Evolutionary conservation across 2,888 invertebrate species (phyloP).

Genomic region (Ennomos quercinarius): DNA sequence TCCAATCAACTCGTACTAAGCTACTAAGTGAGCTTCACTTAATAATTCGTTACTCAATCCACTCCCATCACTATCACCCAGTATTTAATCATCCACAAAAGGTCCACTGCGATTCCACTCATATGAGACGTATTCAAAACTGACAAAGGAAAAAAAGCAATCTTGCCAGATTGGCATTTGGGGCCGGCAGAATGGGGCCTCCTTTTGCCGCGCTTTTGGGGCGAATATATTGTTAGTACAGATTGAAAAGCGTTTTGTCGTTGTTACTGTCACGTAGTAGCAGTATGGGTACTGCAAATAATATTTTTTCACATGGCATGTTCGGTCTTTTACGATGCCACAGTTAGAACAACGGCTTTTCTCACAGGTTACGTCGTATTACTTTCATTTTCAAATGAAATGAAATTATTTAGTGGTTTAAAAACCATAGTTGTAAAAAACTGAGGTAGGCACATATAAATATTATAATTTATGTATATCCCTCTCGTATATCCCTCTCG

Average conservation of each 20-base stretch:
- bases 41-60: slow-evolving; percentile 2
- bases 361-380: too few relatives aligned
- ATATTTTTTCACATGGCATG: too few relatives aligned
- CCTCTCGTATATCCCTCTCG: too few relatives aligned
- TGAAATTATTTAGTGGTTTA: too few relatives aligned
- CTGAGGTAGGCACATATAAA: too few relatives aligned
- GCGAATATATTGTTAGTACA: slow-evolving; percentile 66
- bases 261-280: slow-evolving; percentile 26
- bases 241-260: slow-evolving; percentile 84
- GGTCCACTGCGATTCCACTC: slow-evolving; percentile 62
- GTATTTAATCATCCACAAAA: slow-evolving; percentile 84
- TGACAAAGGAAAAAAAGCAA: slow-evolving; percentile 85
- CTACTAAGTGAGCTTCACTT: background rate
- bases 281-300: slow-evolving; percentile 14
- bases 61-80: slow-evolving; percentile 49
- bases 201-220: slow-evolving; percentile 58
- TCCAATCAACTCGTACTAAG: too few relatives aligned
- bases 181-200: slow-evolving; percentile 68
- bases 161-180: slow-evolving; percentile 84
- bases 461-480: too few relatives aligned
- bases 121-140: slow-evolving; percentile 80
- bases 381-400: too few relatives aligned
- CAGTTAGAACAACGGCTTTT: too few relatives aligned
- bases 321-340: too few relatives aligned
- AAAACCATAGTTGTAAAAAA: too few relatives aligned